These are phyloP conservation scores for Heteronetta atricapilla DNA, from an alignment of 2,113 vertebrate species.

Conservation along the genomic window DNA sequence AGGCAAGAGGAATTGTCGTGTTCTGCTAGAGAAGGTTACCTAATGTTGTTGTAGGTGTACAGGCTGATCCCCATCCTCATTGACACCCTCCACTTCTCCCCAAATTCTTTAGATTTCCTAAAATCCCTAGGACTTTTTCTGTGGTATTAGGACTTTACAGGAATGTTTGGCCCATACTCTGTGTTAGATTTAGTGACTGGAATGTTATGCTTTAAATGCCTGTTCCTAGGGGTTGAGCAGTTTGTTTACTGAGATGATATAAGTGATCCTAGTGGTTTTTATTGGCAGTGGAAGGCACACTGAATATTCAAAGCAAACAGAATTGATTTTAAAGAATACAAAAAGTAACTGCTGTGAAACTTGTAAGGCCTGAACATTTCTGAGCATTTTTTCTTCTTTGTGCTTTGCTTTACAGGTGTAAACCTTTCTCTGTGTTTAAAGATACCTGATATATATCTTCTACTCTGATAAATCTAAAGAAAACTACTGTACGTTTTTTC, in stretches of 20 bases:
- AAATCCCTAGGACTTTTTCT: background rate
- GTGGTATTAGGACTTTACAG: background rate
- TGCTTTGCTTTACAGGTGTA: background rate
- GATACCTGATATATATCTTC: background rate
- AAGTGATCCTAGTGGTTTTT: conserved; percentile 52
- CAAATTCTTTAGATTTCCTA: background rate
- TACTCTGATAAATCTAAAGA: background rate
- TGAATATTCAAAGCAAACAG: conserved; percentile 53
- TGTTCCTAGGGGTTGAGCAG: conserved; percentile 20
- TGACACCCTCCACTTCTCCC: background rate
- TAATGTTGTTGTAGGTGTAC: background rate
- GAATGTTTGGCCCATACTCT: background rate
- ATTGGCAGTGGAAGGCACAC: conserved; percentile 27
- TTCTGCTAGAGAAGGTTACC: background rate
- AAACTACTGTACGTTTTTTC: background rate
- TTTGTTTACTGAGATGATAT: conserved; percentile 55
- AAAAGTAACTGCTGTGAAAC: background rate
- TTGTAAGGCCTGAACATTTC: background rate
- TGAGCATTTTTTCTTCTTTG: background rate
- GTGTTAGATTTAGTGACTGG: conserved; percentile 35
- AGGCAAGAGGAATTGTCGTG: background rate
- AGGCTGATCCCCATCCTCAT: background rate
- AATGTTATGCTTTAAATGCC: conserved; percentile 20
- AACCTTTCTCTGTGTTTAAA: background rate
- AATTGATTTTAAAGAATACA: conserved; percentile 41